These are phyloP conservation scores for Lissonota sp. DNA, from an alignment of 2,888 invertebrate species.

Conservation along the genomic window DNA sequence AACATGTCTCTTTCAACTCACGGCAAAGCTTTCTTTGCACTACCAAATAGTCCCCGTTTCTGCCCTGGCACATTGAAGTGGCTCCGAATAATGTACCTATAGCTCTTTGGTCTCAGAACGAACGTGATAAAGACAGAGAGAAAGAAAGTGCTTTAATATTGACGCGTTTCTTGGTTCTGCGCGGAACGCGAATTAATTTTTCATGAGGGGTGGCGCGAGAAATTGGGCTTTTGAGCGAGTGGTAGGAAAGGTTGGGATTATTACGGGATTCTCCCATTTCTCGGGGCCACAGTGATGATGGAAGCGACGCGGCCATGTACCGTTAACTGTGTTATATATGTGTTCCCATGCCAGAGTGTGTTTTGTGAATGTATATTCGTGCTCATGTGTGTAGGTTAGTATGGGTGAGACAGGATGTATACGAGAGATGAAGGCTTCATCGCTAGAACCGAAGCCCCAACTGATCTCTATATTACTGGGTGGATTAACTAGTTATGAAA, in stretches of 20 bases:
- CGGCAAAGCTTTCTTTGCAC: conserved; percentile 54
- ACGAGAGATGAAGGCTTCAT: background rate
- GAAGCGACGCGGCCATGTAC: conserved; percentile 10
- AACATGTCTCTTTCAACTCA: conserved; percentile 50
- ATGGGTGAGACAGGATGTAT: conserved; percentile 14
- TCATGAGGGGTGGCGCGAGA: conserved; percentile 49
- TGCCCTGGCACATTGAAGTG: background rate
- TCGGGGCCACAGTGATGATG: conserved; percentile 1
- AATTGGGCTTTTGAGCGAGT: conserved; percentile 33
- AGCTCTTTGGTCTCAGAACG: conserved; percentile 17
- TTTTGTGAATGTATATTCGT: background rate
- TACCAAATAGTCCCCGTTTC: conserved; percentile 1
- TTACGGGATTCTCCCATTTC: conserved; percentile 45
- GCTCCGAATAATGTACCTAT: conserved; percentile 9
- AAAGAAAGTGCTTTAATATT: conserved; percentile 12
- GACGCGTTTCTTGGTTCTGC: conserved; percentile 25
- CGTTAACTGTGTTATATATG: conserved; percentile 58
- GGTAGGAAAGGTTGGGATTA: conserved; percentile 13
- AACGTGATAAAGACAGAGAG: conserved; percentile 10
- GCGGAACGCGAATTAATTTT: conserved; percentile 61
- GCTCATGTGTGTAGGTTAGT: no score
- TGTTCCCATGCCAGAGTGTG: conserved; percentile 50
- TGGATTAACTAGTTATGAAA: conserved; percentile 82
- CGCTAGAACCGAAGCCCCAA: conserved; percentile 33
- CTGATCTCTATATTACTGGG: conserved; percentile 80